These are phyloP conservation scores for Sorex maritimensis DNA, from an alignment of 2,797 vertebrate genomes.

Conservation along the genomic window DNA sequence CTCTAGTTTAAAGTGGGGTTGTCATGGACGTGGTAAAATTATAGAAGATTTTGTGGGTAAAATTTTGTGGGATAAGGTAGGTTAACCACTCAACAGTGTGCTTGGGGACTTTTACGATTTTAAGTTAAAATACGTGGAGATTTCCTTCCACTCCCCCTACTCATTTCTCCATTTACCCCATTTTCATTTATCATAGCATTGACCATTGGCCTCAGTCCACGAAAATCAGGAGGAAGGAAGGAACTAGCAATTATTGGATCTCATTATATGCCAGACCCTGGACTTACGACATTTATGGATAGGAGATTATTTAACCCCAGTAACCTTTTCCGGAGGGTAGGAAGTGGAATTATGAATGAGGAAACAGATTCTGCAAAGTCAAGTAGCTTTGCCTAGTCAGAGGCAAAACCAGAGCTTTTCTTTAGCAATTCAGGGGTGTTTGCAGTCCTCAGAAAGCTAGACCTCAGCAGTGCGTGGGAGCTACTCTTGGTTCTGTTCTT, in stretches of 20 bases:
- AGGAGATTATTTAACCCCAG: constrained; percentile 44
- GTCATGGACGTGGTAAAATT: not conserved
- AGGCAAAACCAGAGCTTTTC: constrained; percentile 20
- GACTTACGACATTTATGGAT: not conserved
- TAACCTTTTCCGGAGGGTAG: constrained; percentile 22
- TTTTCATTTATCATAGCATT: not conserved
- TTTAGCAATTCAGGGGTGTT: not conserved
- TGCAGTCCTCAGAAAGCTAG: constrained; percentile 7
- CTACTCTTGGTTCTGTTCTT: too few species aligned
- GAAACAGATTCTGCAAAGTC: constrained; percentile 63
- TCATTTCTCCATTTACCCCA: not conserved
- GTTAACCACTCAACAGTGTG: too few species aligned
- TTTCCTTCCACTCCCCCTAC: not conserved
- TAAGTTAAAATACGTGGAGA: not conserved
- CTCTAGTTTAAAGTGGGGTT: not conserved
- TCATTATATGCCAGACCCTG: not conserved
- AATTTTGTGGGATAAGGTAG: too few species aligned
- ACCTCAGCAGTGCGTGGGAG: too few species aligned
- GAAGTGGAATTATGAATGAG: constrained; percentile 60
- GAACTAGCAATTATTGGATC: not conserved
- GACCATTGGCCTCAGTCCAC: not conserved
- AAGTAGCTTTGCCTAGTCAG: not conserved
- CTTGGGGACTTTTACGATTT: not conserved
- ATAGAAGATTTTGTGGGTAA: not conserved
- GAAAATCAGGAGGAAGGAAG: constrained; percentile 54